Base-by-base conservation (phyloP, 2,113 vertebrate genomes). In the Jaculus jaculus region DNA sequence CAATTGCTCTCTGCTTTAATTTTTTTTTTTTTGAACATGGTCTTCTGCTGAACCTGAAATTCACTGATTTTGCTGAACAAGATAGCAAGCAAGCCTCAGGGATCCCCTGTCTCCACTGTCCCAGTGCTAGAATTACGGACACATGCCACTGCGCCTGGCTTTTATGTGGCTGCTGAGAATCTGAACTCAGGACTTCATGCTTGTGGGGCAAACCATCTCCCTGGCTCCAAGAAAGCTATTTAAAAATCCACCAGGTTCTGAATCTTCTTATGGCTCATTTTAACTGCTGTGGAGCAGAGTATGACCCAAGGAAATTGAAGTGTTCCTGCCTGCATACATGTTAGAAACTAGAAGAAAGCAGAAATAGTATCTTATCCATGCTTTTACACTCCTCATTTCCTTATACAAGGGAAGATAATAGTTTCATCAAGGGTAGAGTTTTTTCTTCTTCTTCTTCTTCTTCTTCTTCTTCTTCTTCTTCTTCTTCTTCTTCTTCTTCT, bases 401-500 rank as follows among this genome's bases (percentile, higher is more conserved):
- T 61, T 92, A 83, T 54, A n/a, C 69, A 92, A 93, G 60, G 66
- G 66, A 92, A 86, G n/a, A 89, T 75, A 92, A 16, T 82, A 63
- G 66, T 51, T 90, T 91, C 54, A 54, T 54, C 54, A 12, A 10
- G 54, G 54, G 54, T 54, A 54, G 54, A 68, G 73, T n/a, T 20
- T 86, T 79, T 71, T 7, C 75, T 84, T 86, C 58, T 30, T 80
- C 75, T 77, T 68, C 51, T 30, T 15, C 47, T 12, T 60, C 8
- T 47, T 8, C 42, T 47, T 47, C 42, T 8, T 47, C 63, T 65
- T 65, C 63, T 24, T 26, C 7, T 24, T 24, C 21, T 65, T 7
- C 63, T 65, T 65, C 16, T 24, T 17, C 21, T 24, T 24, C 63
- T 65, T 24, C 23, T 21, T 65, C 63, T 65, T 17, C 21, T 65